Percentiles rank a stretch among this genome's conserved stretches.
Conservation (phyloP, 2,888 invertebrate species). For the Ecliptopera silaceata region DNA sequence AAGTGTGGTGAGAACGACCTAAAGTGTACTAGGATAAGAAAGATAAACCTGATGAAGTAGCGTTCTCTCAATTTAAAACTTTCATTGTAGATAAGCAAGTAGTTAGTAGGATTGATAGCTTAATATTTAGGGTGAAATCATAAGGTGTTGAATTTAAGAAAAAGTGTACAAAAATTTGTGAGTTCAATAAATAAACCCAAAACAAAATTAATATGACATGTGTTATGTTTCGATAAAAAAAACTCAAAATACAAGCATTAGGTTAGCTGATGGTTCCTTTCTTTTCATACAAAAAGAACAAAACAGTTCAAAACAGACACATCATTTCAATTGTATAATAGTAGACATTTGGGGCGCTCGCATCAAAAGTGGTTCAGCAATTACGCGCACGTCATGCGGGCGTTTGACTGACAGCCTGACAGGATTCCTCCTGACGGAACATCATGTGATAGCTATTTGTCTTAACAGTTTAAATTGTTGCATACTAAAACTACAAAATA, state of each 20-base stretch:
- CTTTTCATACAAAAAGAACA: constrained; percentile 1
- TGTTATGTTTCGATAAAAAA: not conserved
- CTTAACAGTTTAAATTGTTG: not conserved
- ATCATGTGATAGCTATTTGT: constrained; percentile 3
- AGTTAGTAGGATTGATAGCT: too few species aligned
- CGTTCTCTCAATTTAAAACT: too few species aligned
- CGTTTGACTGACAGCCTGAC: constrained; percentile 17
- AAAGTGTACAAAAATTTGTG: too few species aligned
- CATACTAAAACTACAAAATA: too few species aligned
- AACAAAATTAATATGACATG: not conserved
- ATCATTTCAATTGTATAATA: constrained; percentile 15
- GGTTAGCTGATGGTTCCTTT: constrained; percentile 1
- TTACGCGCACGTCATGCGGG: constrained; percentile 21
- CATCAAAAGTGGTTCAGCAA: constrained; percentile 15
- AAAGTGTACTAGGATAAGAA: too few species aligned
- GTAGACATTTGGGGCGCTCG: constrained; percentile 12
- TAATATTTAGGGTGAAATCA: too few species aligned
- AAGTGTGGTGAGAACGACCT: too few species aligned
- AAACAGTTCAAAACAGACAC: constrained; percentile 19
- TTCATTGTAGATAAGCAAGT: too few species aligned
- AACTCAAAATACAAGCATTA: not conserved
- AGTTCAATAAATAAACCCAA: not conserved
- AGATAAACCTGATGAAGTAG: too few species aligned
- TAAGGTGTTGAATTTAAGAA: too few species aligned
- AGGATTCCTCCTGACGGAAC: constrained; percentile 8